Conservation (phyloP, 2,888 invertebrate species). For the Dendrolimus houi region DNA sequence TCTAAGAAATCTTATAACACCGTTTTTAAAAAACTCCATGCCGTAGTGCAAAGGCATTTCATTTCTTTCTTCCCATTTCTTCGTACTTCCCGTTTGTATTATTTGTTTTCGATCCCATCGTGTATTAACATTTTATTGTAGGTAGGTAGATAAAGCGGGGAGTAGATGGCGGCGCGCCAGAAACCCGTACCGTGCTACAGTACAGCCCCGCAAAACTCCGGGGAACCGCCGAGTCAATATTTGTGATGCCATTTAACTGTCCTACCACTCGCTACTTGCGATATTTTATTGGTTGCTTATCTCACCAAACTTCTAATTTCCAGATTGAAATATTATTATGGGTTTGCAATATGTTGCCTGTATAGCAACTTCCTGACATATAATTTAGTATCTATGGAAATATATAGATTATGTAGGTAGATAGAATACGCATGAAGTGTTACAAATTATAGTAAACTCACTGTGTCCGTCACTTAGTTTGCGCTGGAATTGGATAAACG, state of each 20-base stretch:
- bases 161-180: slow-evolving; percentile 19
- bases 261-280: slow-evolving; percentile 31
- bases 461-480: too few relatives aligned
- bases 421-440: too few relatives aligned
- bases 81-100: neutral
- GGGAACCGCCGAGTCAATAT: slow-evolving; percentile 58
- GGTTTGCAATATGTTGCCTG: neutral
- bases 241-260: slow-evolving; percentile 61
- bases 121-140: neutral
- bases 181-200: slow-evolving; percentile 12
- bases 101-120: neutral
- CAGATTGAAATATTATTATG: slow-evolving; percentile 1
- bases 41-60: too few relatives aligned
- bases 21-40: too few relatives aligned
- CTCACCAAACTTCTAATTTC: slow-evolving; percentile 23
- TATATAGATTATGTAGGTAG: too few relatives aligned
- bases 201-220: slow-evolving; percentile 27
- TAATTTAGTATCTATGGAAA: too few relatives aligned
- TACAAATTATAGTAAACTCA: too few relatives aligned
- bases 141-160: neutral
- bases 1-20: too few relatives aligned
- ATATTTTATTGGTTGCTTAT: slow-evolving; percentile 42
- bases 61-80: too few relatives aligned
- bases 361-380: too few relatives aligned
- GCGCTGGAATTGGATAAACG: too few relatives aligned